Conservation (phyloP, 2,888 invertebrate species). For the Julus scandinavius region DNA sequence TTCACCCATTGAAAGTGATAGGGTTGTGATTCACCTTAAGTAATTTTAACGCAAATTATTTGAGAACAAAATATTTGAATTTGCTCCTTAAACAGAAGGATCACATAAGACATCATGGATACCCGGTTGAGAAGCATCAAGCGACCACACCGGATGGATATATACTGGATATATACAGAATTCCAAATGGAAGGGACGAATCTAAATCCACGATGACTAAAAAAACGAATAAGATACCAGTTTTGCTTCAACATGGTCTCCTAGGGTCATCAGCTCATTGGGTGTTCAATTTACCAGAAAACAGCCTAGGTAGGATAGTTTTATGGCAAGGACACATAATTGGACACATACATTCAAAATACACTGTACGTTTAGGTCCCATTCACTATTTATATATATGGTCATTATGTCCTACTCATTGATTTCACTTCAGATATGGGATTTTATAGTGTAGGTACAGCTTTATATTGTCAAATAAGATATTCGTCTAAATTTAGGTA, state of each 20-base stretch:
- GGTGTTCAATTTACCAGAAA: conserved; percentile 76
- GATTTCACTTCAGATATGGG: no score
- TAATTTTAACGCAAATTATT: no score
- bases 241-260: conserved; percentile 83
- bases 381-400: no score
- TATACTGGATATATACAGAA: conserved; percentile 68
- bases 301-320: conserved; percentile 72
- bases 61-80: not conserved
- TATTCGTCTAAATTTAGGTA: no score
- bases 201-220: not conserved
- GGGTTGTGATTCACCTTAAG: no score
- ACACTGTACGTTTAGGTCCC: no score
- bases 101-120: conserved; percentile 67
- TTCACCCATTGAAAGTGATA: no score
- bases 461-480: no score
- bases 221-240: conserved; percentile 57
- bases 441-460: no score
- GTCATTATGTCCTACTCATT: no score
- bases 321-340: not conserved
- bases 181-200: conserved; percentile 66
- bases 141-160: conserved; percentile 68
- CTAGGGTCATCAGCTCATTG: conserved; percentile 82
- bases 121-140: conserved; percentile 67
- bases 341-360: not conserved
- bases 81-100: conserved; percentile 59